Percentiles rank a stretch among this genome's conserved stretches.
phyloP scores from a whole-genome alignment of 2,797 vertebrate species.

The Lycodopsis pacificus region DNA sequence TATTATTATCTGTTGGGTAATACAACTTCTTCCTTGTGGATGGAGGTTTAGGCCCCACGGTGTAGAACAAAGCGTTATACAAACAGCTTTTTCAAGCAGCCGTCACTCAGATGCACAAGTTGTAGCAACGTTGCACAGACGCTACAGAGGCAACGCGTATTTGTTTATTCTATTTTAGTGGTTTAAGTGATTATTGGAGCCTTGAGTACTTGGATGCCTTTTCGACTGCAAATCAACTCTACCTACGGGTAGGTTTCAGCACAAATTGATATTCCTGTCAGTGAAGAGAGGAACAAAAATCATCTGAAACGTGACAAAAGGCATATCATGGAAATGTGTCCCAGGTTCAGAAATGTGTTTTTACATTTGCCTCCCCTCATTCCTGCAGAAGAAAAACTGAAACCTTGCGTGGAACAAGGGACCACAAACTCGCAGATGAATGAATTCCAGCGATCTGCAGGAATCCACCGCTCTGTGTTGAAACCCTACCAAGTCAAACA shows the following conservation, averaged over 20 bases:
- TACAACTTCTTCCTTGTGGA: neutral
- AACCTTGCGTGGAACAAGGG: conserved; percentile 51
- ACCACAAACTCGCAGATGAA: conserved; percentile 71
- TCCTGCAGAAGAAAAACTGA: conserved; percentile 63
- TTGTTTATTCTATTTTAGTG: neutral
- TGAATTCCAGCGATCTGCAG: conserved; percentile 78
- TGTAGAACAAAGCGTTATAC: neutral
- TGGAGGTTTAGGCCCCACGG: neutral
- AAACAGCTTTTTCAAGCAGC: neutral
- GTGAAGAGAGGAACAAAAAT: conserved; percentile 10
- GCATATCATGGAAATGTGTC: conserved; percentile 18
- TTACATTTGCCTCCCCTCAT: conserved; percentile 46
- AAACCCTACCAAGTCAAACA: conserved; percentile 84
- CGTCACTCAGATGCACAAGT: neutral
- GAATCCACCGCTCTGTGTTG: conserved; percentile 76
- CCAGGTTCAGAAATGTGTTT: conserved; percentile 45
- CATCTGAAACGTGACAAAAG: neutral
- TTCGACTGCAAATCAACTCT: neutral
- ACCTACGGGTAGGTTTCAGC: neutral
- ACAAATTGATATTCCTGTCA: conserved; percentile 1
- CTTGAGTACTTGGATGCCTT: neutral
- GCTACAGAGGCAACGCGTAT: neutral
- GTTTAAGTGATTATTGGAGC: neutral
- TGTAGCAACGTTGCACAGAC: neutral
- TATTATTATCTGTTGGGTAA: neutral